Evolutionary conservation across 2,888 invertebrate genomes (phyloP), one percentile per base, ranked within the genome.

Genomic region (Thymelicus sylvestris): DNA sequence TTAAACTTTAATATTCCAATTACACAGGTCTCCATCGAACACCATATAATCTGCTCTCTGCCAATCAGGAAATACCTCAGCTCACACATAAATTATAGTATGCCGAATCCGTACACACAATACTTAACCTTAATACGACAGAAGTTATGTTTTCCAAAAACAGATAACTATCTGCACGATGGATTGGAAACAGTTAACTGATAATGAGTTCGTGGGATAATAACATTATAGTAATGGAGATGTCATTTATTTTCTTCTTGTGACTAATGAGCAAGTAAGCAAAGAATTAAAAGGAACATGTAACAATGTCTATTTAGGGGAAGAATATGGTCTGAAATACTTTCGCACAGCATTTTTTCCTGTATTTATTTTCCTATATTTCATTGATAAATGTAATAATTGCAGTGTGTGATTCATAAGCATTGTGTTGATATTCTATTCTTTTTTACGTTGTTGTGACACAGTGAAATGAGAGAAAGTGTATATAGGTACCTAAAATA

Each of bases 121-220:
- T 70, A 65, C 69, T 70, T 70, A 70, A 65, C 69, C 69, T 65
- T 70, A 70, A 70, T 70, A 31, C 48, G 50, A 70, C 50, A 70
- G 69, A 65, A 65, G 65, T 70, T 70, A 64, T 69, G 69, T 70
- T 70, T 69, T 70, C 69, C 65, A 65, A 65, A 70, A 70, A 70
- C 6, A 59, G 69, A 70, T 70, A 64, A 70, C 59, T 10, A 65
- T 59, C 68, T 59, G 38, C 24, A 63, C 59, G 38, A 19, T 48
- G 48, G 41, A 39, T 47, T 55, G 24, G 52, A 15, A 10, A 38
- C 64, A 44, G 65, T 70, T 70, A 70, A n/a, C 59, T 41, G 19
- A 57, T 47, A 63, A 41, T 39, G 50, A 15, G 38, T 39, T 48
- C 65, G 38, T 65, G 64, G 65, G 64, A 70, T 50, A 60, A 41